Base-by-base conservation (phyloP, 2,888 invertebrate species). In the Anarsia innoxiella region DNA sequence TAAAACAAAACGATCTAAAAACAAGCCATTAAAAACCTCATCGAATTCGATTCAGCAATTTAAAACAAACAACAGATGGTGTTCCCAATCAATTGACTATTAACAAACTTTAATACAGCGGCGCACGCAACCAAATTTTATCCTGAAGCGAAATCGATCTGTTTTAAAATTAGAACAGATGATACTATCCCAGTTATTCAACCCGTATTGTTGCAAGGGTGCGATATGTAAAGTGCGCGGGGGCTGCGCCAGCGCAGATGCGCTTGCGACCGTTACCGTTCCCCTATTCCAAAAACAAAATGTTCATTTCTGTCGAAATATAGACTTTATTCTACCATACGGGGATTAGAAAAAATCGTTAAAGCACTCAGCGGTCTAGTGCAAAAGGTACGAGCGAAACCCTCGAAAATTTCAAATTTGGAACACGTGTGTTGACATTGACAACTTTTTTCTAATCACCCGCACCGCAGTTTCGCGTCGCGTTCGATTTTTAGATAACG, bases 371-470 rank as follows among this genome's bases (percentile, higher is more conserved):
- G n/a, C n/a, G n/a, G n/a, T n/a, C n/a, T n/a, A n/a, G n/a, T n/a
- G n/a, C n/a, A n/a, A n/a, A n/a, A n/a, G n/a, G n/a, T n/a, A n/a
- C n/a, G n/a, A n/a, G n/a, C n/a, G n/a, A n/a, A n/a, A n/a, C n/a
- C 8, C 3, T 64, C 51, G 53, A 70, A 76, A n/a, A 64, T 74
- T 77, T 70, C 59, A 53, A 78, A 78, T 70, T 69, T 70, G 46
- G 65, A 77, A 83, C 80, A 77, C 77, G 78, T 82, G 78, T 65
- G 82, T 72, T 65, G 79, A 78, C 78, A 75, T n/a, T n/a, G 71
- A 78, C 78, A 75, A 63, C 69, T 65, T 71, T 74, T 74, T 76
- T 67, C 60, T 63, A 62, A 59, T 59, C 64, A 59, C 77, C 77
- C 76, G 73, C 72, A 76, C 70, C 51, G 56, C 49, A 56, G 64